Percentiles rank a stretch among this genome's conserved stretches.
Conservation (phyloP, 2,113 vertebrate genomes). For the Tenrec ecaudatus region DNA sequence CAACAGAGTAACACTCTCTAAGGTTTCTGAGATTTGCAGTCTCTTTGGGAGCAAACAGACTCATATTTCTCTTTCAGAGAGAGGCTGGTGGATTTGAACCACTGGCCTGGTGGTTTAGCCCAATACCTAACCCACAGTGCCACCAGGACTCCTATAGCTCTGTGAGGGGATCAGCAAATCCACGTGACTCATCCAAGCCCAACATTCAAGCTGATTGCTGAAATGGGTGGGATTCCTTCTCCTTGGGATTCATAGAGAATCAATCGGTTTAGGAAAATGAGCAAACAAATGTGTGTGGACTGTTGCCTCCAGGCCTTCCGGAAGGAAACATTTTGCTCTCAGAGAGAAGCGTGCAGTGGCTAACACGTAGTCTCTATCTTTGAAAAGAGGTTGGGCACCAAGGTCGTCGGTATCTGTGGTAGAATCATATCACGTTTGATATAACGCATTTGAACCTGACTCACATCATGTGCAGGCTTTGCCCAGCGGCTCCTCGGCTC, state of each 20-base stretch:
- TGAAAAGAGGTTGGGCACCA: not conserved
- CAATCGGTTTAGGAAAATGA: not conserved
- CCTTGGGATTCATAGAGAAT: not conserved
- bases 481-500: slow-evolving; percentile 49
- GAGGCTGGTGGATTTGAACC: too few relatives aligned
- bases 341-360: not conserved
- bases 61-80: too few relatives aligned
- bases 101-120: too few relatives aligned
- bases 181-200: slow-evolving; percentile 3
- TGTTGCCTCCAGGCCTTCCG: not conserved
- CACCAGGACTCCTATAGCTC: not conserved
- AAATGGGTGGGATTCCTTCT: not conserved
- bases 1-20: too few relatives aligned
- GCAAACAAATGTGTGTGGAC: not conserved
- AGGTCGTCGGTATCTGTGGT: slow-evolving; percentile 13
- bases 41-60: too few relatives aligned
- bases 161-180: slow-evolving; percentile 7
- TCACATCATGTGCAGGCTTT: slow-evolving; percentile 52
- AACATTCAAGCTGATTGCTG: not conserved
- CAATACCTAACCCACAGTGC: too few relatives aligned
- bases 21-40: too few relatives aligned
- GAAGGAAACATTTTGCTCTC: not conserved
- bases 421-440: slow-evolving; percentile 58
- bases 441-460: slow-evolving; percentile 43
- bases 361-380: not conserved